These are phyloP conservation scores for Ctenicera cuprea DNA, from an alignment of 2,888 invertebrate species.

Conservation along the genomic window DNA sequence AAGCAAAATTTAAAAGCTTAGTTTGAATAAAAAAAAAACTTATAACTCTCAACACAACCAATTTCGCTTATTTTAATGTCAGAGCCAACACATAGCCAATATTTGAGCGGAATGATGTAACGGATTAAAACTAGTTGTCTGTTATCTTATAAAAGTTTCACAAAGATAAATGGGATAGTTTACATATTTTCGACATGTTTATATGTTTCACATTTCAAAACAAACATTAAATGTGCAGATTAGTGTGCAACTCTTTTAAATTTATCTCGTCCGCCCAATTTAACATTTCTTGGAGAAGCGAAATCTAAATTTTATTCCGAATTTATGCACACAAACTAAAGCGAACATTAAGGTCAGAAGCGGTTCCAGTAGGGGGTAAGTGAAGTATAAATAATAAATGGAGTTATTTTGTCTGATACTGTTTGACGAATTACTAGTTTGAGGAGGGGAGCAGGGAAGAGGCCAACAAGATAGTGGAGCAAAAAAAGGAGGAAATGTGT, in stretches of 20 bases:
- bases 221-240: constrained; percentile 23
- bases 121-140: constrained; percentile 8
- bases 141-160: not conserved
- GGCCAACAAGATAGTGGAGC: too few species aligned
- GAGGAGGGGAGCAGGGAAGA: too few species aligned
- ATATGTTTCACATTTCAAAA: constrained; percentile 22
- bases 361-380: too few species aligned
- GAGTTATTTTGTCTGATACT: too few species aligned
- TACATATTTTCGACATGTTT: constrained; percentile 21
- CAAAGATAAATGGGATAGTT: constrained; percentile 1
- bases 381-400: too few species aligned
- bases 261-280: not conserved
- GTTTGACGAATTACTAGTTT: too few species aligned
- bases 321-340: too few species aligned
- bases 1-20: not conserved
- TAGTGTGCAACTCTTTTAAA: not conserved
- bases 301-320: too few species aligned
- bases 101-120: not conserved
- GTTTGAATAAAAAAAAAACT: not conserved
- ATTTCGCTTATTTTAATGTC: constrained; percentile 12
- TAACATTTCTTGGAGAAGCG: not conserved
- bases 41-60: constrained; percentile 4
- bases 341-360: too few species aligned
- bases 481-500: too few species aligned
- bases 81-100: constrained; percentile 3